Percentiles rank a stretch among this genome's conserved stretches.
These are phyloP conservation scores for Hirudo medicinalis DNA, from an alignment of 1,140 invertebrate species.

Conservation along the genomic window DNA sequence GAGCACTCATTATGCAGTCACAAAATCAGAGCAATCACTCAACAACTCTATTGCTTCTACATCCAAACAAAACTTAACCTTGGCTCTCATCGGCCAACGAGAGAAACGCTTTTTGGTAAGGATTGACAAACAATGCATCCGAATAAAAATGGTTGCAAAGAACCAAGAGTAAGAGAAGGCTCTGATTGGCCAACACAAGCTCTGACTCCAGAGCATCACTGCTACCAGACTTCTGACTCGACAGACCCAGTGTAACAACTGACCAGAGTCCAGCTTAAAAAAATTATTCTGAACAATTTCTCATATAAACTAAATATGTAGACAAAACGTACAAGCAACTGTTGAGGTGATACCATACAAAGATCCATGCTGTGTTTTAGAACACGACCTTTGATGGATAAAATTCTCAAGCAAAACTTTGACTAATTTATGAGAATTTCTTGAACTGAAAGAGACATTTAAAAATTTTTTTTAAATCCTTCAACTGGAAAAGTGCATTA, in stretches of 20 bases:
- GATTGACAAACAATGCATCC: conserved; percentile 41
- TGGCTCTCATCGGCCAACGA: conserved; percentile 56
- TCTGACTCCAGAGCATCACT: conserved; percentile 42
- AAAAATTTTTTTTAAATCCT: conserved; percentile 42
- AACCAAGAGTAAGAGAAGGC: conserved; percentile 68
- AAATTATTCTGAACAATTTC: not conserved
- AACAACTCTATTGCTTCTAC: no score
- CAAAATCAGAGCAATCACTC: no score
- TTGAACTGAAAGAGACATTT: not conserved
- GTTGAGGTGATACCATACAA: conserved; percentile 61
- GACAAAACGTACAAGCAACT: conserved; percentile 53
- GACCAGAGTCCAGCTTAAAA: conserved; percentile 64
- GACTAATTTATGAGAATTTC: conserved; percentile 46
- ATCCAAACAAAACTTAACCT: conserved; percentile 36
- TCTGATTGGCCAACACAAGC: conserved; percentile 56
- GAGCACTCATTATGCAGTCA: no score
- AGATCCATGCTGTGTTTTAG: conserved; percentile 36
- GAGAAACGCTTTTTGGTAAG: conserved; percentile 71
- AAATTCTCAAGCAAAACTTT: conserved; percentile 65
- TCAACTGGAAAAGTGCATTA: conserved; percentile 25
- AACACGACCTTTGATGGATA: conserved; percentile 52
- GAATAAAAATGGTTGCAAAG: conserved; percentile 77
- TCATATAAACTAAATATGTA: not conserved
- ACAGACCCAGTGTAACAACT: conserved; percentile 54
- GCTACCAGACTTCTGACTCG: conserved; percentile 37